phyloP scores from a whole-genome alignment of 2,797 vertebrate species.

The Limnodromus scolopaceus region DNA sequence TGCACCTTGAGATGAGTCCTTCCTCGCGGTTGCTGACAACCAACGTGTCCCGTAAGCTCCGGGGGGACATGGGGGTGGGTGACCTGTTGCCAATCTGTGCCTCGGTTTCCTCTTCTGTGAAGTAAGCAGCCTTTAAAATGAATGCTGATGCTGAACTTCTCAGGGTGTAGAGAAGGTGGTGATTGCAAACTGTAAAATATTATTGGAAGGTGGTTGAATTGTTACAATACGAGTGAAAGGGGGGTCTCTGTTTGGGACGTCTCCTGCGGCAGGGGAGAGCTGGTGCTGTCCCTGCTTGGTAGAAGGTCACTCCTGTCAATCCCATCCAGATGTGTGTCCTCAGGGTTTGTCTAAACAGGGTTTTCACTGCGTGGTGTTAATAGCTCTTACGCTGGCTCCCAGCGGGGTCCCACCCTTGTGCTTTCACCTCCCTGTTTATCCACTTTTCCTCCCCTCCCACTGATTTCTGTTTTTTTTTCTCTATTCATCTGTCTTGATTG shows the following conservation, averaged over 20 bases:
- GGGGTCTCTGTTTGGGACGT: background rate
- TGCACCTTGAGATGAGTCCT: background rate
- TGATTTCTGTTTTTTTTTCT: background rate
- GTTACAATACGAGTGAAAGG: background rate
- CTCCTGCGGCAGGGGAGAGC: background rate
- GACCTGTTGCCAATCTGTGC: background rate
- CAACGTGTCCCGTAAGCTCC: accelerated
- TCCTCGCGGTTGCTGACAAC: background rate
- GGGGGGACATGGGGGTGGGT: background rate
- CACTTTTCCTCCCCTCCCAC: background rate
- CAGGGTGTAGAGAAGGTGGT: accelerated
- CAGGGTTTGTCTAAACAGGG: background rate
- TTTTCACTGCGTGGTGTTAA: slow-evolving; percentile 31
- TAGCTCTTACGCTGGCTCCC: background rate
- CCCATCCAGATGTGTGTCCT: slow-evolving; percentile 59
- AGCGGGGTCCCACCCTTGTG: background rate
- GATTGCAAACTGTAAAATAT: background rate
- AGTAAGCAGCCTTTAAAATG: background rate
- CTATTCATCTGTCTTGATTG: background rate
- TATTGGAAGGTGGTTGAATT: background rate
- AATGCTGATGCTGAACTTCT: background rate
- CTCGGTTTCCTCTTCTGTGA: background rate
- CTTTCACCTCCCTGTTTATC: slow-evolving; percentile 2
- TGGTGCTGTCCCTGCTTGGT: background rate
- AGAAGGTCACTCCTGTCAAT: slow-evolving; percentile 42